phyloP scores from a whole-genome alignment of 2,888 invertebrate species.

The Escarpia spicata region DNA sequence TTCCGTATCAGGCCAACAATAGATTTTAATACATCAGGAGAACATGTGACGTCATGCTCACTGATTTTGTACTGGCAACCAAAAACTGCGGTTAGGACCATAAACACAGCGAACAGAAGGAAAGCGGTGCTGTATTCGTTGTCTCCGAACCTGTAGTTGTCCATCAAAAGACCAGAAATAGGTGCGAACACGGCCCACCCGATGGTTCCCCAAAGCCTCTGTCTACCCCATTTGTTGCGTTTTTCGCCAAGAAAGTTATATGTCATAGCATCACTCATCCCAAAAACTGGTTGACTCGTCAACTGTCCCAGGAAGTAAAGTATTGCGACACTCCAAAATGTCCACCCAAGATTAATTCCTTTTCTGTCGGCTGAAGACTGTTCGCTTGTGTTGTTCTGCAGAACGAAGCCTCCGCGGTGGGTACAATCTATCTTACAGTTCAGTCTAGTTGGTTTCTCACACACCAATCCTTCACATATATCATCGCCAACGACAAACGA shows the following conservation, averaged over 20 bases:
- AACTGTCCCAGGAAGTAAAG: conserved; percentile 83
- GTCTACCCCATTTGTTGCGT: conserved; percentile 80
- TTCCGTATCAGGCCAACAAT: conserved; percentile 77
- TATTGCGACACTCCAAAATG: conserved; percentile 85
- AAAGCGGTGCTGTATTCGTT: conserved; percentile 52
- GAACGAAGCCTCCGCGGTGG: not conserved
- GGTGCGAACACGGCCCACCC: conserved; percentile 75
- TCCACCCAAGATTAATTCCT: conserved; percentile 31
- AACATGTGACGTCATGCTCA: conserved; percentile 65
- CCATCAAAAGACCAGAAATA: conserved; percentile 56
- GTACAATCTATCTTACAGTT: not conserved
- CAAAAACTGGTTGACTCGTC: conserved; percentile 83
- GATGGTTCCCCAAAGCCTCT: conserved; percentile 87
- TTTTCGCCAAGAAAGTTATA: conserved; percentile 85
- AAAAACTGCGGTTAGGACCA: conserved; percentile 78
- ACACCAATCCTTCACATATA: not conserved
- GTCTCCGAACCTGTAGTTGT: conserved; percentile 29
- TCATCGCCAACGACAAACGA: not conserved
- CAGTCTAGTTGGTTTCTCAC: not conserved
- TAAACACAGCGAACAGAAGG: conserved; percentile 70
- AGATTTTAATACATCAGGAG: conserved; percentile 73
- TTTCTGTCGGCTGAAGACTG: not conserved
- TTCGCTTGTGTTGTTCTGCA: not conserved
- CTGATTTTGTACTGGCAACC: conserved; percentile 66
- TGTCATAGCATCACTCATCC: conserved; percentile 88